Base-by-base conservation (phyloP, 2,797 vertebrate genomes). In the Yasuhikotakia modesta region DNA sequence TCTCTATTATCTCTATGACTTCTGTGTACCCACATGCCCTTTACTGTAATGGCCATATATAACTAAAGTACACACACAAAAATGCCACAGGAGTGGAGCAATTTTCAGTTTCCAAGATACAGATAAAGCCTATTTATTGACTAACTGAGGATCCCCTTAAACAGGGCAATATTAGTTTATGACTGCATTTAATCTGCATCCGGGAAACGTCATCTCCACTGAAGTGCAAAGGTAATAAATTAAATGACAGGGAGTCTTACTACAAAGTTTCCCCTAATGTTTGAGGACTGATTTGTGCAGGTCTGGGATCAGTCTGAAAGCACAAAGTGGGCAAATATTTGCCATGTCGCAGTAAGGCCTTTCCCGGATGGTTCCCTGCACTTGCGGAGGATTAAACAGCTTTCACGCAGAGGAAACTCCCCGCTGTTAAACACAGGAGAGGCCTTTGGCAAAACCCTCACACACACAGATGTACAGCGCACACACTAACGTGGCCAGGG, bases 401-500 rank as follows among this genome's bases (percentile, higher is more conserved):
- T 88, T 87, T 78, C 73, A 81, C 86, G 80, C 73, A 66, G 78
- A 90, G 89, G 95, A 93, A 92, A 94, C 92, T 94, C 94, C 94
- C 87, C 83, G 70, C 82, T 13, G 82, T 89, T 88, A 88, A 88
- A 88, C 87, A 90, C 48, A 71, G 55, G 52, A 61, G 50, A 66
- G 65, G 17, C 57, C 24, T 64, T 43, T 6, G 2, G 21, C 5
- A 45, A 67, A 64, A 55, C 58, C 67, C n/a, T n/a, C 65, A 48
- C 63, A 35, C 21, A 55, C 39, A 65, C 39, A 68, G 52, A 52
- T 52, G 19, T 52, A 58, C 39, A 17, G 65, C 55, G 55, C 46
- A 58, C 60, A 69, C 19, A 60, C 63, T 48, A 10, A 64, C 0
- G 3, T 19, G 19, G 27, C 39, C n/a, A 11, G 2, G 11, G 0